Percentiles rank a stretch among this genome's conserved stretches.
These are phyloP conservation scores for Amphiura filiformis DNA, from an alignment of 35 echinoderm and acorn worm species.

Conservation along the genomic window DNA sequence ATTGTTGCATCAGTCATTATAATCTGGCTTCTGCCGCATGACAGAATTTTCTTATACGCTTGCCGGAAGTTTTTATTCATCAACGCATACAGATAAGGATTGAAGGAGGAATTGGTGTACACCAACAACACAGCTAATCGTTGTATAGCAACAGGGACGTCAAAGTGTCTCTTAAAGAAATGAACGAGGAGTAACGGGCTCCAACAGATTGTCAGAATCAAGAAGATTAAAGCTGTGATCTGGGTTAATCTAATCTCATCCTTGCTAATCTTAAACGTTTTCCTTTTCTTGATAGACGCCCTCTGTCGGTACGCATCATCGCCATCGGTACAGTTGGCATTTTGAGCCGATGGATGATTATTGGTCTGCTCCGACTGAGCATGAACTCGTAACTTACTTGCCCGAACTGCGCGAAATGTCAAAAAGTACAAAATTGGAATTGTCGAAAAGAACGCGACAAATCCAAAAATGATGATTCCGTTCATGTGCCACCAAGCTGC, in stretches of 20 bases:
- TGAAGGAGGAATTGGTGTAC: conserved; percentile 69
- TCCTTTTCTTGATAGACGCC: not conserved
- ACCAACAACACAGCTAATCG: conserved; percentile 48
- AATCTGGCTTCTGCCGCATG: not conserved
- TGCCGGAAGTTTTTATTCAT: conserved; percentile 57
- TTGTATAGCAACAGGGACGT: conserved; percentile 25
- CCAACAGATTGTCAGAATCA: conserved; percentile 60
- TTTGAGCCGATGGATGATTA: not conserved
- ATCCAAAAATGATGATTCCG: conserved; percentile 10
- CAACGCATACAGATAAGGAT: conserved; percentile 75
- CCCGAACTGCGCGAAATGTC: conserved; percentile 30
- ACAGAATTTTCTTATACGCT: conserved; percentile 33
- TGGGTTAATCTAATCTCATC: conserved; percentile 62
- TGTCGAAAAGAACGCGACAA: not conserved
- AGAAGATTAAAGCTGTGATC: conserved; percentile 51
- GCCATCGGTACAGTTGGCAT: not conserved
- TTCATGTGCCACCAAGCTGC: conserved; percentile 39
- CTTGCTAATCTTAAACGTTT: conserved; percentile 11
- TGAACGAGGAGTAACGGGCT: conserved; percentile 46
- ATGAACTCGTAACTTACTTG: conserved; percentile 32
- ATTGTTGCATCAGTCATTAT: not conserved
- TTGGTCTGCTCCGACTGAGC: not conserved
- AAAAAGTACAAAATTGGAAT: conserved; percentile 56
- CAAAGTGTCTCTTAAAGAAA: conserved; percentile 36
- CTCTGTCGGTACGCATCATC: not conserved